These are phyloP conservation scores for Ochropleura plecta DNA, from an alignment of 2,888 invertebrate genomes.

Conservation along the genomic window DNA sequence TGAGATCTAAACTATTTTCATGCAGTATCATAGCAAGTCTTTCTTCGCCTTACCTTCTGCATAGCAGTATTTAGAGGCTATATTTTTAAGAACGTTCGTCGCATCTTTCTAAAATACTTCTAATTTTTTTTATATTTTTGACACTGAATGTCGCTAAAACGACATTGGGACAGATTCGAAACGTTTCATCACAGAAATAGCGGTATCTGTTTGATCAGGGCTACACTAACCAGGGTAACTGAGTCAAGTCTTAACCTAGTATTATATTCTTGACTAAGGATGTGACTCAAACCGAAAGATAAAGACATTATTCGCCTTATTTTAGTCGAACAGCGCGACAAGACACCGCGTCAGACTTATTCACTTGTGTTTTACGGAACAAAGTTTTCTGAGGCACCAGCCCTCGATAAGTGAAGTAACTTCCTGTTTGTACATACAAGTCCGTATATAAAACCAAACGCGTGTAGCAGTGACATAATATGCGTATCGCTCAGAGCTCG, in stretches of 20 bases:
- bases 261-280: neutral
- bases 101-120: neutral
- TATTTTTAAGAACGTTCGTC: neutral
- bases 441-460: conserved; percentile 37
- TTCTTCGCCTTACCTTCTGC: neutral
- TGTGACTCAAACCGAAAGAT: neutral
- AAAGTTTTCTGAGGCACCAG: neutral
- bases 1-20: neutral
- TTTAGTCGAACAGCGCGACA: neutral
- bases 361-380: neutral
- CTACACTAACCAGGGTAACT: neutral
- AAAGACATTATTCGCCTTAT: neutral
- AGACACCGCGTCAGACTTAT: neutral
- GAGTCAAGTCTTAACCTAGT: neutral
- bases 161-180: neutral
- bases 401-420: neutral
- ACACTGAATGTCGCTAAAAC: neutral
- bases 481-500: conserved; percentile 77
- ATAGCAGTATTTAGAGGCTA: neutral
- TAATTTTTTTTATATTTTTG: neutral
- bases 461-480: neutral
- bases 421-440: neutral
- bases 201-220: neutral
- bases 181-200: neutral
- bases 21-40: neutral